Percentiles rank a stretch among this genome's conserved stretches.
Evolutionary conservation across 2,113 vertebrate genomes (phyloP).

Genomic region (Sterna hirundo): DNA sequence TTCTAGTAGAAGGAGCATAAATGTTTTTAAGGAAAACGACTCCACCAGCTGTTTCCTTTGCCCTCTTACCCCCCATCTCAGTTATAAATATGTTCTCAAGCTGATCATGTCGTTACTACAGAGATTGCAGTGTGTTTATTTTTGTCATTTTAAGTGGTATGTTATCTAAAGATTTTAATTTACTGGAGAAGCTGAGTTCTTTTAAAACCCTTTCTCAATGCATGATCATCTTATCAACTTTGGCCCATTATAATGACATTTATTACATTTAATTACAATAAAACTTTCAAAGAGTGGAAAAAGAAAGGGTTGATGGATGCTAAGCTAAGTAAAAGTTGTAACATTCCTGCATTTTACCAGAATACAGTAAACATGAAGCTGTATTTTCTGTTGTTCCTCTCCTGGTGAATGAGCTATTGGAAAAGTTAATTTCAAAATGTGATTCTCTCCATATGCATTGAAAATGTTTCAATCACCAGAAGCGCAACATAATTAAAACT

Average conservation of each 20-base stretch:
- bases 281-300: constrained; percentile 41
- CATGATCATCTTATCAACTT: constrained; percentile 51
- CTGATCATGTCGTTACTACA: background rate
- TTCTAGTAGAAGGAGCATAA: background rate
- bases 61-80: background rate
- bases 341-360: constrained; percentile 46
- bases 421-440: constrained; percentile 27
- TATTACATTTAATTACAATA: constrained; percentile 58
- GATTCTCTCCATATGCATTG: background rate
- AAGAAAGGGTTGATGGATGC: constrained; percentile 48
- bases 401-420: background rate
- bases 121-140: background rate
- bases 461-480: background rate
- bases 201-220: constrained; percentile 23
- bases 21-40: background rate
- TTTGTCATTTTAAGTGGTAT: constrained; percentile 26
- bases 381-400: constrained; percentile 4
- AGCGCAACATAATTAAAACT: background rate
- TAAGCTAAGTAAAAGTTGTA: constrained; percentile 55
- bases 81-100: background rate
- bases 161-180: constrained; percentile 39
- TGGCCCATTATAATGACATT: constrained; percentile 53
- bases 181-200: background rate
- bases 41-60: background rate
- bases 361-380: constrained; percentile 41